Evolutionary conservation across 2,797 vertebrate genomes (phyloP).

Genomic region (Mustela erminea): DNA sequence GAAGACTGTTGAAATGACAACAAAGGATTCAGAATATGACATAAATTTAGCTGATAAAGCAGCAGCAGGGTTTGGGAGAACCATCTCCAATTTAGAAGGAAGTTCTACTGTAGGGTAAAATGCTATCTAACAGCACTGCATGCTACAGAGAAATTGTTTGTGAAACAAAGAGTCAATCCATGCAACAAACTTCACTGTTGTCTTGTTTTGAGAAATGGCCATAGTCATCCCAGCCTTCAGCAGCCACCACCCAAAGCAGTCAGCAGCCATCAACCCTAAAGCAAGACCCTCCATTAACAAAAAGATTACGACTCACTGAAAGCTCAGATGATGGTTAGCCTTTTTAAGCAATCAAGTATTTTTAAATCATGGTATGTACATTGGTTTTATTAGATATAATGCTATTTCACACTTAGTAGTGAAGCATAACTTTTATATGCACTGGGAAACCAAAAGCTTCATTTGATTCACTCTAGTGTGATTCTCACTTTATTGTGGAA

Average conservation of each 20-base stretch:
- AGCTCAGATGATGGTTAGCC: not conserved
- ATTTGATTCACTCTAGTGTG: not conserved
- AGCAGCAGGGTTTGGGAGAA: not conserved
- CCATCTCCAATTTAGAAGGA: not conserved
- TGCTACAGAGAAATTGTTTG: not conserved
- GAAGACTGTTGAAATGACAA: not conserved
- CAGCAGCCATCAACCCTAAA: not conserved
- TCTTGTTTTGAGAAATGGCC: not conserved
- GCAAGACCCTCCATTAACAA: not conserved
- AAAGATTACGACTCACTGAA: not conserved
- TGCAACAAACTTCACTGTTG: not conserved
- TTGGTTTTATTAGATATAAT: not conserved
- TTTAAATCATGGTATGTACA: not conserved
- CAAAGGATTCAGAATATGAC: not conserved
- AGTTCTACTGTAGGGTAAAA: not conserved
- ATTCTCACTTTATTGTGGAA: not conserved
- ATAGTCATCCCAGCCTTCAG: not conserved
- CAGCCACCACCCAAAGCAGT: not conserved
- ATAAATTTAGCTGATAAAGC: not conserved
- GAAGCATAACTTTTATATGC: not conserved
- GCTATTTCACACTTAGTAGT: not conserved
- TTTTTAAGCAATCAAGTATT: not conserved
- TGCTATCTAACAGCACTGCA: not conserved
- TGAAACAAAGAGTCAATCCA: not conserved
- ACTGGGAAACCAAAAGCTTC: not conserved